A percentile compares a stretch with the other conserved stretches of the same genome.
Conservation (phyloP, 2,113 vertebrate species). For the Rhinolophus sinicus region DNA sequence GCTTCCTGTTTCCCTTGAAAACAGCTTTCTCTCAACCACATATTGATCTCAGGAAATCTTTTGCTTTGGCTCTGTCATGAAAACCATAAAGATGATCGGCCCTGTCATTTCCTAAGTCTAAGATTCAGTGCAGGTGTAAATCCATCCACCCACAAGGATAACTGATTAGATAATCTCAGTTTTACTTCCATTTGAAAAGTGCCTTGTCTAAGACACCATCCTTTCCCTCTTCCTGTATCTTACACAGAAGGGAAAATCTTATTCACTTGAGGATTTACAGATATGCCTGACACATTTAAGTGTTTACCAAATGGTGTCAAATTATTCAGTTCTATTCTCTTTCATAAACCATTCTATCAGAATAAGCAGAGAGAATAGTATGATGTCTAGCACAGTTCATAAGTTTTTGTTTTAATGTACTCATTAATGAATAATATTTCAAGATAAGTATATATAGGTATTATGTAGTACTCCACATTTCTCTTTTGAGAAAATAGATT, state of each 20-base stretch:
- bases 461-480: neutral
- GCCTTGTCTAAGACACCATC: slow-evolving; percentile 49
- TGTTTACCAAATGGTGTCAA: slow-evolving; percentile 77
- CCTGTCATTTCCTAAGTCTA: slow-evolving; percentile 77
- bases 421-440: slow-evolving; percentile 38
- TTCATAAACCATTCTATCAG: slow-evolving; percentile 11
- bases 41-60: slow-evolving; percentile 86
- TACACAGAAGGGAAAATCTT: slow-evolving; percentile 35
- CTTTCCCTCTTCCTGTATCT: neutral
- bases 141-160: slow-evolving; percentile 43
- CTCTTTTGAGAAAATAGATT: slow-evolving; percentile 7
- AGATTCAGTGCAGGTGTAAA: slow-evolving; percentile 18
- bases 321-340: slow-evolving; percentile 41
- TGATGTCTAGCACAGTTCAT: neutral
- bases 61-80: slow-evolving; percentile 82
- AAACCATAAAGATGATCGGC: slow-evolving; percentile 79
- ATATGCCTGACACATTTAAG: slow-evolving; percentile 66
- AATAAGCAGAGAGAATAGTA: neutral
- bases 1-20: slow-evolving; percentile 94
- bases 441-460: neutral
- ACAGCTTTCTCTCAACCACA: slow-evolving; percentile 88
- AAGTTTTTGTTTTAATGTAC: slow-evolving; percentile 52
- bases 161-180: slow-evolving; percentile 59
- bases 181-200: slow-evolving; percentile 74
- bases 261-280: slow-evolving; percentile 64